phyloP scores from a whole-genome alignment of 1,140 invertebrate genomes.

The Camponotus vicinus region DNA sequence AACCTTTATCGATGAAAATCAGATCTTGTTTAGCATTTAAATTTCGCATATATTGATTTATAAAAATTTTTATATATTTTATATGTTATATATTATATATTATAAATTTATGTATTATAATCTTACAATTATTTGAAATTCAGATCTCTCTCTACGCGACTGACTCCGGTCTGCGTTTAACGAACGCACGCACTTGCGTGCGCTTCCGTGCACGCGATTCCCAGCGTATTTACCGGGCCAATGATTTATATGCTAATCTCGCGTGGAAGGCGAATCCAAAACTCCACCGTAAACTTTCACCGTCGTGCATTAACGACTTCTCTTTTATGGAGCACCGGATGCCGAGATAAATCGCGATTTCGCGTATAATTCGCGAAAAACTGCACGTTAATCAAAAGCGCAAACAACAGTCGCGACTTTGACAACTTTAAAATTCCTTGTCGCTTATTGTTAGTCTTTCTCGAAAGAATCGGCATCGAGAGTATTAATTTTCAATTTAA shows the following conservation, averaged over 20 bases:
- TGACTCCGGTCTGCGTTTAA: background rate
- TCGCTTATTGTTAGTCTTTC: background rate
- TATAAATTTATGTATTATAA: background rate
- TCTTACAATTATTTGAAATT: background rate
- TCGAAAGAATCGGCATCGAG: background rate
- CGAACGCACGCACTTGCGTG: background rate
- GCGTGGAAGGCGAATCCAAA: constrained; percentile 47
- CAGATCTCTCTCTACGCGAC: background rate
- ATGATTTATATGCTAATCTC: constrained; percentile 75
- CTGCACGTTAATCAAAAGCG: background rate
- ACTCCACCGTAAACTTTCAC: constrained; percentile 61
- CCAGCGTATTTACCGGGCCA: constrained; percentile 65
- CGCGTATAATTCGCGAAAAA: background rate
- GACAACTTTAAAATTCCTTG: background rate
- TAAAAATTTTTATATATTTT: too few species aligned
- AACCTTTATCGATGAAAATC: background rate
- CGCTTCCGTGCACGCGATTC: constrained; percentile 43
- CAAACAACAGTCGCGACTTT: background rate
- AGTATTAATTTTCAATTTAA: background rate
- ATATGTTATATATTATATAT: too few species aligned
- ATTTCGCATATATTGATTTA: background rate
- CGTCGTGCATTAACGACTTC: constrained; percentile 11
- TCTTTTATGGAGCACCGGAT: background rate
- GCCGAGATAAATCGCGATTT: constrained; percentile 36
- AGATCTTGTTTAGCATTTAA: background rate